phyloP scores from a whole-genome alignment of 1,140 invertebrate species.

The Lordiphosa stackelbergi region DNA sequence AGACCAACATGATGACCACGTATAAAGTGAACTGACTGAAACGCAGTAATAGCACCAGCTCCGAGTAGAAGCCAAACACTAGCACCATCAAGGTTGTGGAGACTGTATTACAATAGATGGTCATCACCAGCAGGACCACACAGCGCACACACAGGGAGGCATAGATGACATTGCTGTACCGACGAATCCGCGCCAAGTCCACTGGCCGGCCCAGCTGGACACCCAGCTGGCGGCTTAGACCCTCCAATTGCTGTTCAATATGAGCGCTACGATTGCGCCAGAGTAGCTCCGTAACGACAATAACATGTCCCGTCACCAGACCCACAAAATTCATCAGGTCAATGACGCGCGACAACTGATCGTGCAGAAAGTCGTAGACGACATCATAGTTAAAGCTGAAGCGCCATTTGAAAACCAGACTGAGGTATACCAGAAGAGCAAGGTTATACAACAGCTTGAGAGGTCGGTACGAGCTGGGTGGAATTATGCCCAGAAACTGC shows the following conservation, averaged over 20 bases:
- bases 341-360: slow-evolving; percentile 29
- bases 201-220: slow-evolving; percentile 9
- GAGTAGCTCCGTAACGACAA: slow-evolving; percentile 24
- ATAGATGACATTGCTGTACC: slow-evolving; percentile 23
- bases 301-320: slow-evolving; percentile 6
- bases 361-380: slow-evolving; percentile 15
- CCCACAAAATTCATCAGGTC: slow-evolving; percentile 28
- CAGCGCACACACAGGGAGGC: background rate
- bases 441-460: slow-evolving; percentile 22
- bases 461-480: background rate
- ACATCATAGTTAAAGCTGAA: slow-evolving; percentile 27
- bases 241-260: slow-evolving; percentile 32
- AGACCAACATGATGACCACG: slow-evolving; percentile 15
- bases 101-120: background rate
- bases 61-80: slow-evolving; percentile 32
- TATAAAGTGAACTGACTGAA: slow-evolving; percentile 41
- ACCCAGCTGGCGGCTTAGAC: slow-evolving; percentile 4
- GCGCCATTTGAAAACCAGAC: background rate
- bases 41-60: slow-evolving; percentile 29
- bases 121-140: background rate
- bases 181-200: slow-evolving; percentile 9
- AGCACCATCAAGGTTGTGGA: slow-evolving; percentile 4
- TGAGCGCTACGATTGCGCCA: slow-evolving; percentile 23
- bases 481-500: slow-evolving; percentile 32
- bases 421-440: background rate